Evolutionary conservation across 2,797 vertebrate genomes (phyloP), one percentile per base, ranked within the genome.

Genomic region (Sphenopsis melanotis): DNA sequence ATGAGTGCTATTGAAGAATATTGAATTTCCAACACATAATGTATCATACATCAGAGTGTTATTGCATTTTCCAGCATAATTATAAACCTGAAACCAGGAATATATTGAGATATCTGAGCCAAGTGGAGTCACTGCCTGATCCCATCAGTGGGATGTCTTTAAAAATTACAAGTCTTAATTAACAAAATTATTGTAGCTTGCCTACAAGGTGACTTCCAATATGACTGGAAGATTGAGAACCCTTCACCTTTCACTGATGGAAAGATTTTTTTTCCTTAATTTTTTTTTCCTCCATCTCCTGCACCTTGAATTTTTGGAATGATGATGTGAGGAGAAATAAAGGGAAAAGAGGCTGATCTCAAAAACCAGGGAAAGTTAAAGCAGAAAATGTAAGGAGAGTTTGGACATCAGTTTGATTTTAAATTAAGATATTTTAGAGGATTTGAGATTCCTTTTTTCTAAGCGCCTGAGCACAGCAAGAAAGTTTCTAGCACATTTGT

Each of bases 1-100:
- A 69, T 52, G 63, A 90, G 22, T 24, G 36, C 19, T 78, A 24
- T 59, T 93, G 50, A 77, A 39, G 71, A 82, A 72, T 81, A 93
- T 49, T 83, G 70, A 87, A 90, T 83, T 93, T 76, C 61, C 69
- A 92, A 57, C 32, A 72, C 24, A 46, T 23, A 64, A 94, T 90
- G 78, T 86, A 77, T 87, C 86, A 92, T 30, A 34, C 34, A 90
- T 42, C 49, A 80, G 59, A 70, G 57, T n/a, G 27, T 60, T 84
- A 93, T 52, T 95, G 64, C 60, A 42, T 89, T 93, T 89, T 74
- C 53, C 41, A 77, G 53, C 34, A 46, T 79, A 89, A 94, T 93
- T 95, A 89, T 70, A 53, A 89, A 87, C 44, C 57, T 46, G 50
- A 76, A 89, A 29, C 7, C 27, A 59, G 68, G 70, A 82, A 89